phyloP scores from a whole-genome alignment of 2,113 vertebrate genomes.

The Pagrus major region DNA sequence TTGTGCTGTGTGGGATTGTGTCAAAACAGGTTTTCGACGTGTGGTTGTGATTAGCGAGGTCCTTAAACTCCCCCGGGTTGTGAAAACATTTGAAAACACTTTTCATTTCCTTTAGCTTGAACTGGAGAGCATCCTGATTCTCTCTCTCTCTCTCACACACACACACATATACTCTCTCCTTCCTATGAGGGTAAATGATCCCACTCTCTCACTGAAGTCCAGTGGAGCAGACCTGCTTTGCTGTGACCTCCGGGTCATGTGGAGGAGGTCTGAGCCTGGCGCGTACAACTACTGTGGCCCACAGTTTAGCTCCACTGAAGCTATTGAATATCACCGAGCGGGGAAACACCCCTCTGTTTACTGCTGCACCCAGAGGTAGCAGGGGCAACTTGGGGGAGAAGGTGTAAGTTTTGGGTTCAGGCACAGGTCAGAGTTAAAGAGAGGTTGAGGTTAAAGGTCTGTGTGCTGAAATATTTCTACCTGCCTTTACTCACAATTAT shows the following conservation, averaged over 20 bases:
- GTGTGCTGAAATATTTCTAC: not conserved
- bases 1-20: constrained; percentile 8
- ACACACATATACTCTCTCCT: constrained; percentile 16
- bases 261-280: constrained; percentile 45
- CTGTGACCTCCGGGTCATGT: constrained; percentile 58
- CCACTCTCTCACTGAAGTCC: constrained; percentile 37
- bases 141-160: constrained; percentile 18
- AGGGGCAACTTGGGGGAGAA: not conserved
- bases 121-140: constrained; percentile 47
- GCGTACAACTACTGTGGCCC: constrained; percentile 44
- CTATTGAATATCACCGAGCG: constrained; percentile 40
- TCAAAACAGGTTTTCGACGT: constrained; percentile 30
- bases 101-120: constrained; percentile 73
- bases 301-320: constrained; percentile 42
- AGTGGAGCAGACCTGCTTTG: constrained; percentile 27
- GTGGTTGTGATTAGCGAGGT: constrained; percentile 72
- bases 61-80: constrained; percentile 60
- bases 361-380: constrained; percentile 22
- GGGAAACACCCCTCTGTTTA: constrained; percentile 41
- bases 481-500: constrained; percentile 9
- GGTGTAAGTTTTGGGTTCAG: constrained; percentile 55
- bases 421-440: constrained; percentile 47
- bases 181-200: constrained; percentile 35
- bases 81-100: constrained; percentile 77
- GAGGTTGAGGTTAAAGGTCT: constrained; percentile 48